Base-by-base conservation (phyloP, 2,797 vertebrate species). In the Coregonus suidteri region DNA sequence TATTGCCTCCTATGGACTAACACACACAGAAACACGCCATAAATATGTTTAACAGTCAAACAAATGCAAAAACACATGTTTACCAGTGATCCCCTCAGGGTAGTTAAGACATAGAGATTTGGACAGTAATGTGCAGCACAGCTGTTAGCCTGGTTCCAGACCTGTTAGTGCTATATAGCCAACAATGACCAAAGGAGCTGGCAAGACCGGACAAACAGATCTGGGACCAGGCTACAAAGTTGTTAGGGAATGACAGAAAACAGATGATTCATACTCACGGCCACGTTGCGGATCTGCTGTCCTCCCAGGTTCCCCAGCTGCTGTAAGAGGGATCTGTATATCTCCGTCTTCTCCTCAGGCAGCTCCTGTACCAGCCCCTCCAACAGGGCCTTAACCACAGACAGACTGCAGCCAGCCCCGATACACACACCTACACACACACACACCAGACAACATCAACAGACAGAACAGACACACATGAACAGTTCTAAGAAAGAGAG, bases 1-100 rank as follows among this genome's bases (percentile, higher is more conserved):
- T 89, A 76, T 97, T 95, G 5, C 97, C 97, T 7, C 97, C 97
- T 71, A 98, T 88, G 56, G 98, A 94, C 97, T 99, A 75, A 74
- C 41, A 69, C 37, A 30, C 41, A 52, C 70, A 51, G 20, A 20
- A 30, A 11, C 30, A 70, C 6, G 20, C 37, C 35, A 51, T 13
- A 7, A 71, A 62, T 62, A 62, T 16, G n/a, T 62, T 62, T 25
- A 62, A 20, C 59, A 25, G 59, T 20, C 59, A 62, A 62, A 62
- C 20, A 16, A 18, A 59, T 56, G 53, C 16, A 59, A 25, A 25
- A 62, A 62, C 7, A 62, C 59, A 52, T 25, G 35, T 53, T 14
- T 53, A 14, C 20, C 41, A 51, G 11, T 25, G 37, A 20, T 71
- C 41, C 11, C 41, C n/a, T 47, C 6, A 11, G 9, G 70, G 47